Evolutionary conservation across 2,888 invertebrate species (phyloP), one percentile per base, ranked within the genome.

Genomic region (Phaedon cochleariae): DNA sequence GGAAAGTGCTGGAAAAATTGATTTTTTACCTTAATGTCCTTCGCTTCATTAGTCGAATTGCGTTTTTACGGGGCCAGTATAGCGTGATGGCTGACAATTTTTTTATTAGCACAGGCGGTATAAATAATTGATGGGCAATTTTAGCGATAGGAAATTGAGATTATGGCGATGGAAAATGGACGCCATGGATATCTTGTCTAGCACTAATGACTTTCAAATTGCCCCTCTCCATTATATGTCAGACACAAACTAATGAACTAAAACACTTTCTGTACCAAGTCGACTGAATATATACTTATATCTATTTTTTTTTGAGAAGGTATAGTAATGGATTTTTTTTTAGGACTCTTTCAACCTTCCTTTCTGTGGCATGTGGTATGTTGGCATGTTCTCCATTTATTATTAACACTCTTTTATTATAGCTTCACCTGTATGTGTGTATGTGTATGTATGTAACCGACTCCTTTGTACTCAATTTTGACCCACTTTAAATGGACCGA

Each of bases 1-100:
- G 61, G 59, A 59, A n/a, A 68, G 61, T 52, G 59, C 63, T 34
- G 48, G 37, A 63, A 63, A 62, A 63, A 67, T 67, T 60, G 67
- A 67, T 67, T 67, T 63, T 67, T 58, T 17, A 21, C 57, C 45
- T 37, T 57, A 26, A 26, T 17, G 45, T 22, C 22, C 37, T 37
- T 57, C 20, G 18, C 18, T 31, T 49, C 62, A 62, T 54, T 55
- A 54, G 46, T 52, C n/a, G 15, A 62, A 54, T 55, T 29, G 49
- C 34, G 20, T 62, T 53, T 61, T 17, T 55, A 60, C 26, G 29
- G 21, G 10, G 21, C 20, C 22, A 20, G 18, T 18, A 17, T 62
- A 55, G 62, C 62, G 62, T 62, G 62, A 45, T 49, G 55, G 15
- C n/a, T 12, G 34, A 48, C 46, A 34, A 15, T 62, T 57, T 55